A percentile compares a stretch with the other conserved stretches of the same genome.
Evolutionary conservation across 2,888 invertebrate genomes (phyloP).

Genomic region (Pyralis farinalis): DNA sequence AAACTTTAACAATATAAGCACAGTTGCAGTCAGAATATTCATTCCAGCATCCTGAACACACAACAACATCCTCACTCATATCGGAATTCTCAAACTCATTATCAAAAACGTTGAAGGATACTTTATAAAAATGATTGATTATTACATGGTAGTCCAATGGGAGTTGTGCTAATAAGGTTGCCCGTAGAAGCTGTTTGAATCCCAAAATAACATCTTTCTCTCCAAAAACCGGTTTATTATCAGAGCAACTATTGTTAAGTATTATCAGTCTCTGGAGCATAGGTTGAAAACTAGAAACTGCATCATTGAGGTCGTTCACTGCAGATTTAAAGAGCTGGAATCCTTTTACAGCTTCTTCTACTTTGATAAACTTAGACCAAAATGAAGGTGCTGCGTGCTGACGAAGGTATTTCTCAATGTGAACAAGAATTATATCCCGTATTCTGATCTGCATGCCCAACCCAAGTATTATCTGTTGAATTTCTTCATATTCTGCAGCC

Average conservation of each 20-base stretch:
- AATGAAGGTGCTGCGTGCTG: constrained; percentile 83
- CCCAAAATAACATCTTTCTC: constrained; percentile 76
- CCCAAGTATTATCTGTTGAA: constrained; percentile 57
- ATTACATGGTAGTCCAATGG: constrained; percentile 85
- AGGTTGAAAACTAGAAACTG: constrained; percentile 76
- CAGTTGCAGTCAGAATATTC: constrained; percentile 82
- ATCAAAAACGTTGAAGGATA: constrained; percentile 87
- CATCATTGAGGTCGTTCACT: constrained; percentile 83
- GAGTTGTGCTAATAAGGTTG: constrained; percentile 85
- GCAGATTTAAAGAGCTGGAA: constrained; percentile 85
- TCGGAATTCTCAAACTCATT: constrained; percentile 72
- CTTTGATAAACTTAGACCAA: constrained; percentile 83
- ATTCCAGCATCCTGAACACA: constrained; percentile 88
- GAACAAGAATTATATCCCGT: constrained; percentile 59
- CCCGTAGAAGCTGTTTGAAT: constrained; percentile 84
- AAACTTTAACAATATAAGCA: constrained; percentile 84
- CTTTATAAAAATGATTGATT: constrained; percentile 88
- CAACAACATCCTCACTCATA: constrained; percentile 79
- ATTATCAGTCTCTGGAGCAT: constrained; percentile 78
- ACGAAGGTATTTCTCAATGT: constrained; percentile 82
- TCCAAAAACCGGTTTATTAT: constrained; percentile 73
- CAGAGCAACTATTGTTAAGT: constrained; percentile 66
- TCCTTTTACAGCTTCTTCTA: constrained; percentile 76
- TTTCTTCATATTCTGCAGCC: constrained; percentile 57
- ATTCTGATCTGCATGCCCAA: constrained; percentile 63